Conservation (phyloP, 2,888 invertebrate species). For the Acleris emargana region DNA sequence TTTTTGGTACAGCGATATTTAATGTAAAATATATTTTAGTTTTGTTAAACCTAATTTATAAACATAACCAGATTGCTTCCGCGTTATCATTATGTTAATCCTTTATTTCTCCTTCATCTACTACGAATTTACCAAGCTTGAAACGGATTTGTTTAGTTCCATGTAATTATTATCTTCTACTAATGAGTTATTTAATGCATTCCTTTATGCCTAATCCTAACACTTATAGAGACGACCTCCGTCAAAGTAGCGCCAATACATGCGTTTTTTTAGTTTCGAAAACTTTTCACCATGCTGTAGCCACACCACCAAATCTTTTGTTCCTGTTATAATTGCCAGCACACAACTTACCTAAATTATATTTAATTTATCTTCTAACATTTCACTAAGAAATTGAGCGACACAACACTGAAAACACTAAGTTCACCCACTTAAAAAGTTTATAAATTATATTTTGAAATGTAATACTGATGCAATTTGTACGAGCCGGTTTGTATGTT, state of each 20-base stretch:
- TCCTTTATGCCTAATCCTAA: background rate
- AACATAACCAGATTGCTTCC: no score
- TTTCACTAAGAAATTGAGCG: conserved; percentile 43
- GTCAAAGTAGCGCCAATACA: conserved; percentile 61
- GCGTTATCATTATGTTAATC: no score
- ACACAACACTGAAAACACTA: conserved; percentile 41
- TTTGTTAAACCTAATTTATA: background rate
- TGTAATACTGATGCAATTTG: conserved; percentile 50
- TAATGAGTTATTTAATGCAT: background rate
- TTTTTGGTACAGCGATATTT: background rate
- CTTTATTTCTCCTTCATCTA: no score
- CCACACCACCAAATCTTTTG: conserved; percentile 73
- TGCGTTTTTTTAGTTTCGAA: conserved; percentile 59
- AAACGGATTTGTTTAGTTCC: no score
- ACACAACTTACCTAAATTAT: conserved; percentile 75
- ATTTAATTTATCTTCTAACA: conserved; percentile 46
- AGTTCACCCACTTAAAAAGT: conserved; percentile 38
- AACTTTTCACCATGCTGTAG: conserved; percentile 63
- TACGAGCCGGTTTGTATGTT: conserved; percentile 44
- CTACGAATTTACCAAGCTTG: no score
- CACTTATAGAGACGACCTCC: background rate
- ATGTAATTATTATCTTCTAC: background rate
- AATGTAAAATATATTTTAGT: background rate
- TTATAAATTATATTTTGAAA: conserved; percentile 48
- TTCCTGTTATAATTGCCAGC: conserved; percentile 63